Percentiles rank a stretch among this genome's conserved stretches.
Evolutionary conservation across 2,113 vertebrate species (phyloP).

Genomic region (Opisthocomus hoazin): DNA sequence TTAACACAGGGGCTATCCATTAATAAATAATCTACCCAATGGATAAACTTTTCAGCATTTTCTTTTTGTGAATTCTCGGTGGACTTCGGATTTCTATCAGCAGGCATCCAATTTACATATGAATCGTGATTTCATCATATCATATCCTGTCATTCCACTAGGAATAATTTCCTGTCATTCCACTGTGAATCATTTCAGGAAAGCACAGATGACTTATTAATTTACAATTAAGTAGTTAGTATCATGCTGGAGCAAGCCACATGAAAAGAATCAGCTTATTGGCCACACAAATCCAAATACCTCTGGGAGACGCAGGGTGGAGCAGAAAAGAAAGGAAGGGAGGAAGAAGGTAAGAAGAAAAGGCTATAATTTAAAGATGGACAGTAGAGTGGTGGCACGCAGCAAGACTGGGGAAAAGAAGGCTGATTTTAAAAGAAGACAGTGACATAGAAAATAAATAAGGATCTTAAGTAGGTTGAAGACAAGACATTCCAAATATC

Average conservation of each 20-base stretch:
- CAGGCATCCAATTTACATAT: slow-evolving; percentile 39
- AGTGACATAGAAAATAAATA: background rate
- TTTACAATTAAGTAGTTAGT: slow-evolving; percentile 51
- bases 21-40: slow-evolving; percentile 18
- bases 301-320: background rate
- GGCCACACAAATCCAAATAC: slow-evolving; percentile 29
- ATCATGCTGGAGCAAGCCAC: background rate
- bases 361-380: background rate
- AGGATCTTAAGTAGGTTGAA: background rate
- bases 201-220: slow-evolving; percentile 61
- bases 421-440: background rate
- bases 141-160: slow-evolving; percentile 52
- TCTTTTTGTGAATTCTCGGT: slow-evolving; percentile 1
- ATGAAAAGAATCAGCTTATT: background rate
- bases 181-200: slow-evolving; percentile 32
- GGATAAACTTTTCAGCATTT: background rate
- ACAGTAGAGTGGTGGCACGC: background rate
- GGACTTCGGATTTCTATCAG: slow-evolving; percentile 18
- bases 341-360: background rate
- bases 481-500: background rate
- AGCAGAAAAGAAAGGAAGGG: background rate
- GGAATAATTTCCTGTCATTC: slow-evolving; percentile 60
- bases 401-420: background rate
- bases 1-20: background rate
- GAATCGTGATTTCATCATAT: slow-evolving; percentile 52